phyloP scores from a whole-genome alignment of 1,140 invertebrate species.

The Bicyclus anynana region DNA sequence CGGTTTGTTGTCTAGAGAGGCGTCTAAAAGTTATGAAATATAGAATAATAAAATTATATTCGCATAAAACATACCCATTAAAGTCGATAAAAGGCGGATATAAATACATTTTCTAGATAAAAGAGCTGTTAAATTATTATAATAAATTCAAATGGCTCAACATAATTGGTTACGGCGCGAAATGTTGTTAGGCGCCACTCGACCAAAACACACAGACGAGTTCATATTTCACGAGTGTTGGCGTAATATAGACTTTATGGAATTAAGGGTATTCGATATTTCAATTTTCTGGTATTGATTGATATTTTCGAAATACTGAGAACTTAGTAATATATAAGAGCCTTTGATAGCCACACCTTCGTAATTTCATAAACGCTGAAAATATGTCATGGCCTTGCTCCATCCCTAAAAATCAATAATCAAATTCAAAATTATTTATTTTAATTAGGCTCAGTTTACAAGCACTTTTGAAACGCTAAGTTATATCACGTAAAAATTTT shows the following conservation, averaged over 20 bases:
- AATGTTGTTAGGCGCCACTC: constrained; percentile 4
- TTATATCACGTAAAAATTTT: too few relatives aligned
- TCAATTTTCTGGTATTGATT: too few relatives aligned
- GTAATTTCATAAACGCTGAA: too few relatives aligned
- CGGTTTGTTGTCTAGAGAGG: too few relatives aligned
- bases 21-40: background rate
- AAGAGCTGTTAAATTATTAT: constrained; percentile 1
- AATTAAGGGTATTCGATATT: background rate
- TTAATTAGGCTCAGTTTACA: too few relatives aligned
- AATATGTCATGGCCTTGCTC: too few relatives aligned
- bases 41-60: background rate
- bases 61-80: background rate
- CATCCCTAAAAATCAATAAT: too few relatives aligned
- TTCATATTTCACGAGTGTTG: constrained; percentile 1
- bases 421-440: too few relatives aligned
- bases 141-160: constrained; percentile 16
- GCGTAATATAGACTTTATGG: constrained; percentile 2
- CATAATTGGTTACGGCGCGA: constrained; percentile 6
- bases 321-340: too few relatives aligned
- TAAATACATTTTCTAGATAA: background rate
- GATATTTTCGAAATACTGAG: too few relatives aligned
- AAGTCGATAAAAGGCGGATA: background rate
- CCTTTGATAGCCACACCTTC: too few relatives aligned
- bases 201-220: background rate
- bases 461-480: too few relatives aligned